Base-by-base conservation (phyloP, 1,140 invertebrate species). In the Galleria mellonella region DNA sequence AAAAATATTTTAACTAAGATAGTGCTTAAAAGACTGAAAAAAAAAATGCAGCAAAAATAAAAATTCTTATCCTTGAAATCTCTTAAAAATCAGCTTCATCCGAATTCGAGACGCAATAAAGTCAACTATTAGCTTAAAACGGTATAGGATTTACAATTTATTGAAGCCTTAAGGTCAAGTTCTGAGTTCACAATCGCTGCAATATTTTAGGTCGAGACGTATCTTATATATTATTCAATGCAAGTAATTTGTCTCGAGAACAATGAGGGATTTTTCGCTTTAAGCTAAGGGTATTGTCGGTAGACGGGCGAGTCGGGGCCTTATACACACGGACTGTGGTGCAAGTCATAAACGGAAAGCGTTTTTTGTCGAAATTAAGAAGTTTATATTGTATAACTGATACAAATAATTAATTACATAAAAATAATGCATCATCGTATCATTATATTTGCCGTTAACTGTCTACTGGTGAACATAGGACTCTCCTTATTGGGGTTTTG, bases 221-320 rank as follows among this genome's bases (percentile, higher is more conserved):
- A 37, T 43, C 49, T 40, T 55, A 65, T 47, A 45, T 55, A 62
- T 54, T 43, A 54, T 55, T 51, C 55, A 44, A 51, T 53, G 46
- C 52, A 45, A 32, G 68, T 62, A 66, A 77, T 73, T 68, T 70
- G 68, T 70, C 55, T 57, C 49, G 17, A 45, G 73, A 73, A 73
- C 70, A 77, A 77, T 71, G 61, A 71, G 47, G 43, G 43, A 72
- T 73, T 72, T 72, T 76, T 70, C 68, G 65, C 63, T 72, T 45
- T 43, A 50, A 73, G 62, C 68, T 55, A 62, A 67, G 65, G 51
- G 50, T 56, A 60, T 61, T 53, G 55, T 55, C 46, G 48, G 45
- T 45, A 62, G 56, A 63, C 61, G 50, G 40, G 57, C 59, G 62
- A 39, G 44, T 38, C 36, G 28, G 30, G 51, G 47, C 44, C 49